Evolutionary conservation across 2,888 invertebrate species (phyloP).

Genomic region (Syrista parreyssii): DNA sequence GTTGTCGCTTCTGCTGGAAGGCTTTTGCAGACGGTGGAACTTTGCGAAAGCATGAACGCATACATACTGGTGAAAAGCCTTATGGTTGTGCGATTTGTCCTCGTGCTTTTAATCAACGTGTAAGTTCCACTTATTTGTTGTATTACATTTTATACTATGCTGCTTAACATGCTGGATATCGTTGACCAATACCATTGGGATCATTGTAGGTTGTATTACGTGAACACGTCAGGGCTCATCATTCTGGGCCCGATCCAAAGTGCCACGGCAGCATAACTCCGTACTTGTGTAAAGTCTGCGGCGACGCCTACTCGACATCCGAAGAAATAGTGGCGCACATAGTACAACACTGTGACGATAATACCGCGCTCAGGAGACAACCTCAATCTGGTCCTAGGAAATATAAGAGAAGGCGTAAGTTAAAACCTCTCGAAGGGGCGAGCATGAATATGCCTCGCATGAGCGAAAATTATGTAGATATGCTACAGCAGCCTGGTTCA

Average conservation of each 20-base stretch:
- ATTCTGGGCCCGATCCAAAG: conserved; percentile 83
- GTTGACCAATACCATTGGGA: not conserved
- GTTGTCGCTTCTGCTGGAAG: conserved; percentile 89
- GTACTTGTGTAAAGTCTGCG: conserved; percentile 83
- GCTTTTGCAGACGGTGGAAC: conserved; percentile 91
- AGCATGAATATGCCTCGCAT: conserved; percentile 35
- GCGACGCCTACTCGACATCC: conserved; percentile 76
- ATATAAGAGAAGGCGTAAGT: conserved; percentile 82
- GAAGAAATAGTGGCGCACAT: conserved; percentile 84
- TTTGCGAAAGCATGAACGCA: conserved; percentile 84
- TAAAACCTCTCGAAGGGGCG: conserved; percentile 72
- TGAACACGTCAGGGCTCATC: conserved; percentile 87
- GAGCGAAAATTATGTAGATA: conserved; percentile 50
- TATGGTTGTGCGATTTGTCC: conserved; percentile 90
- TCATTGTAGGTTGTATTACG: conserved; percentile 75
- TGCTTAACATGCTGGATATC: not conserved
- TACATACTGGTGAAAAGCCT: conserved; percentile 88
- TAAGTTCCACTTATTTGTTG: conserved; percentile 31
- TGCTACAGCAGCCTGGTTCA: conserved; percentile 47
- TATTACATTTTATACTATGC: not conserved
- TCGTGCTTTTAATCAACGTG: conserved; percentile 86
- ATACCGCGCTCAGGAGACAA: conserved; percentile 83
- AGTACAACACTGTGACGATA: conserved; percentile 87
- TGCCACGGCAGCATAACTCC: conserved; percentile 73
- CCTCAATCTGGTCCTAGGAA: conserved; percentile 84